These are phyloP conservation scores for Panorpa germanica DNA, from an alignment of 2,888 invertebrate species.

Conservation along the genomic window DNA sequence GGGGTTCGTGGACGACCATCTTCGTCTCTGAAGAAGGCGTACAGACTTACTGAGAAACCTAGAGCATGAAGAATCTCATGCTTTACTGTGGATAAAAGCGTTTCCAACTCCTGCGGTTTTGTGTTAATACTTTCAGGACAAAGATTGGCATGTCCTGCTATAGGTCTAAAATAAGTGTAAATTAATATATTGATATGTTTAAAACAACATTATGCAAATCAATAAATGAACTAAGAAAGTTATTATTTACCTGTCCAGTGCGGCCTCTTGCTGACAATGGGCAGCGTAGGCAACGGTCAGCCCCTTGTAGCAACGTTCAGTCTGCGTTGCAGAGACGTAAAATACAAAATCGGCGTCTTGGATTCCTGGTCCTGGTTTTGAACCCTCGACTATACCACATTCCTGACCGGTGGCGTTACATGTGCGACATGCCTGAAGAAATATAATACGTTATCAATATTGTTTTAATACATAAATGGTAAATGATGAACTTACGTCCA, in stretches of 20 bases:
- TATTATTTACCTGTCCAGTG: constrained; percentile 53
- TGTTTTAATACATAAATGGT: constrained; percentile 1
- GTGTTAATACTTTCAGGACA: constrained; percentile 90
- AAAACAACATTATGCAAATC: constrained; percentile 1
- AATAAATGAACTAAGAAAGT: constrained; percentile 4
- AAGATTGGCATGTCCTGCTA: constrained; percentile 96
- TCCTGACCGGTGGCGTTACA: constrained; percentile 76
- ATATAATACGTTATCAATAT: constrained; percentile 3
- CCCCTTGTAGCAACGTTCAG: constrained; percentile 78
- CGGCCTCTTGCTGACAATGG: constrained; percentile 92
- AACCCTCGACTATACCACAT: constrained; percentile 39
- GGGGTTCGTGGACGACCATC: constrained; percentile 76
- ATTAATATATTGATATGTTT: no score
- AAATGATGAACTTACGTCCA: constrained; percentile 69
- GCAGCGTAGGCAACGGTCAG: constrained; percentile 94
- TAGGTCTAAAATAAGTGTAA: constrained; percentile 49
- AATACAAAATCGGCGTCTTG: constrained; percentile 84
- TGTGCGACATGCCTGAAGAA: constrained; percentile 57
- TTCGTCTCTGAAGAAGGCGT: constrained; percentile 79
- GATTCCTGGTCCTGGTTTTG: constrained; percentile 44
- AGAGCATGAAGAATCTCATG: constrained; percentile 97
- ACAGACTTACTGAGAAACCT: constrained; percentile 91
- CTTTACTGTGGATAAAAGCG: constrained; percentile 86
- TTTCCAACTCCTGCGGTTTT: constrained; percentile 77
- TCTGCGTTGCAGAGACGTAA: constrained; percentile 89